Evolutionary conservation across 2,888 invertebrate species (phyloP).

Genomic region (Fragum sueziense): DNA sequence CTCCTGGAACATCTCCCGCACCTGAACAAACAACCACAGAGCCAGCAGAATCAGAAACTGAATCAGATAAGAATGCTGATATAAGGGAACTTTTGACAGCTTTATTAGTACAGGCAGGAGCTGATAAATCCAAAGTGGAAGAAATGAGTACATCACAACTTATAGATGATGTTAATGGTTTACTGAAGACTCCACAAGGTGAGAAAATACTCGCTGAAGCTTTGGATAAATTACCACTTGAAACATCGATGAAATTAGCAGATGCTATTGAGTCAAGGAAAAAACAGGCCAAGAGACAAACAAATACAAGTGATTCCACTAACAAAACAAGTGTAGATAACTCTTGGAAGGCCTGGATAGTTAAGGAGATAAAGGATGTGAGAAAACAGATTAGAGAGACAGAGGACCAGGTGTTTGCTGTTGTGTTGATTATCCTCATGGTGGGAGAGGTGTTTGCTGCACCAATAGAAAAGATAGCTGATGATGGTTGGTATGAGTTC

Average conservation of each 20-base stretch:
- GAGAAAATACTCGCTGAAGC: constrained; percentile 18
- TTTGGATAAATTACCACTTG: constrained; percentile 27
- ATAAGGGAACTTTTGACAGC: constrained; percentile 1
- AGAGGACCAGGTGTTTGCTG: constrained; percentile 68
- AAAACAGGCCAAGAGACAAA: neutral
- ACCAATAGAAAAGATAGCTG: constrained; percentile 77
- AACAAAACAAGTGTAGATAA: neutral
- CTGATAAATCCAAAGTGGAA: constrained; percentile 8
- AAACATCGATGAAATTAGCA: constrained; percentile 39
- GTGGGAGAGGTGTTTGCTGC: constrained; percentile 74
- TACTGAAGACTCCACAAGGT: neutral
- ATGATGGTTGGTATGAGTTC: constrained; percentile 80
- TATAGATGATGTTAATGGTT: neutral
- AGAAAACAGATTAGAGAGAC: constrained; percentile 62
- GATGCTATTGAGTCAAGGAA: constrained; percentile 10
- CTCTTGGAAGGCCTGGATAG: constrained; percentile 19
- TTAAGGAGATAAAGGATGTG: constrained; percentile 40
- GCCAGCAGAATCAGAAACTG: neutral
- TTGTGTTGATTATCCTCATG: constrained; percentile 72
- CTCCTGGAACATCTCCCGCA: neutral
- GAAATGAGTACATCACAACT: neutral
- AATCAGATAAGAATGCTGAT: neutral
- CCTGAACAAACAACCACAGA: neutral
- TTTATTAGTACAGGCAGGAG: constrained; percentile 10
- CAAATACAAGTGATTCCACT: neutral